Evolutionary conservation across 2,797 vertebrate species (phyloP), one percentile per base, ranked within the genome.

Genomic region (Typhlichthys eigenmanni): DNA sequence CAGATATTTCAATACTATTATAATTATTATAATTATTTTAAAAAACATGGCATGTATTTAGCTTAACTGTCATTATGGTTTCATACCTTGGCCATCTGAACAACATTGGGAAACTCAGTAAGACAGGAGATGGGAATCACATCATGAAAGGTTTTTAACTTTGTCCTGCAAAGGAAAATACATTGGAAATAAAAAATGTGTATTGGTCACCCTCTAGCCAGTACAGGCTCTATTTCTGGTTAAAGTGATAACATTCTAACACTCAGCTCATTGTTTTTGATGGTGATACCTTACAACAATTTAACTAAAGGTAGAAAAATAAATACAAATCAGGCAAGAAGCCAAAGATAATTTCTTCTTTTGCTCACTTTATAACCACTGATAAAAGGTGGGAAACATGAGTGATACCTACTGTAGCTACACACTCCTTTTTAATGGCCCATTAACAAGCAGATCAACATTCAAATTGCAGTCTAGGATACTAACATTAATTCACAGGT

Each of bases 51-150:
- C 5, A n/a, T 8, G 9, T 12, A 13, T 49, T 5, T 58, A 32
- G 0, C 9, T 14, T 38, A 7, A 14, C 24, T 29, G 24, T 29
- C 13, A 53, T 61, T 56, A 17, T 4, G 55, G 1, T 1, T 13
- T 55, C 87, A 72, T 79, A 96, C 97, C 96, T 99, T 98, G 72
- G 97, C 95, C 97, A 98, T 99, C 89, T 99, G 97, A 66, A 98
- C 92, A 66, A 98, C 94, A 0, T 98, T 99, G 71, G 97, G 97
- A 83, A 98, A 99, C 86, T 98, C 97, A 0, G 96, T 98, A 78
- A 99, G 93, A 87, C 97, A 98, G 89, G 97, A 98, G 84, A 99
- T 98, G 62, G 97, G 97, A 74, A 99, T 98, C 78, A 98, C 95
- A 0, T 99, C 97, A 0, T 99, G 96, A 86, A 95, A 79, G 0